Conservation (phyloP, 2,113 vertebrate genomes). For the Pituophis catenifer region DNA sequence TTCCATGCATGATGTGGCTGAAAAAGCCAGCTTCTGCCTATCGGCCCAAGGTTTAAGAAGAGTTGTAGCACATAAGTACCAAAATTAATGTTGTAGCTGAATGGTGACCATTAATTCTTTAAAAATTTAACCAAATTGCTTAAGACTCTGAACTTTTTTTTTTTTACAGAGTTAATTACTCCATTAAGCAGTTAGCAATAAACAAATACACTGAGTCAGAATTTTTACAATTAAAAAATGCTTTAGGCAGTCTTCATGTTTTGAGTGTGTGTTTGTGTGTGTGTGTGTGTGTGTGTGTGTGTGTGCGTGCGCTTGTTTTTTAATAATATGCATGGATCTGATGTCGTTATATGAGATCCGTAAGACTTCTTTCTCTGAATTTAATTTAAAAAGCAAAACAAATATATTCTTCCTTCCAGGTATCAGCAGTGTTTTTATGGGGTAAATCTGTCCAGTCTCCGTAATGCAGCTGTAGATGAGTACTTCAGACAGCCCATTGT, state of each 20-base stretch:
- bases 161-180: neutral
- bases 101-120: neutral
- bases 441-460: slow-evolving; percentile 73
- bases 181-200: neutral
- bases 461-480: slow-evolving; percentile 67
- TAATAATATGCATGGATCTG: neutral
- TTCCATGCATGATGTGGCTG: neutral
- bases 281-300: no score
- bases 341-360: neutral
- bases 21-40: neutral
- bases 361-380: neutral
- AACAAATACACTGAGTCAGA: neutral
- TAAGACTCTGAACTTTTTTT: neutral
- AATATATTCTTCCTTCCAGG: slow-evolving; percentile 57
- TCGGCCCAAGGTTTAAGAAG: neutral
- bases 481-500: slow-evolving; percentile 77
- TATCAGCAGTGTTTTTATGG: slow-evolving; percentile 77
- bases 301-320: neutral
- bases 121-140: neutral
- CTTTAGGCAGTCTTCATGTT: neutral
- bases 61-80: neutral
- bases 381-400: neutral
- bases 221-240: neutral
- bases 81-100: neutral
- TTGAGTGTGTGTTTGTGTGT: no score